Evolutionary conservation across 2,113 vertebrate genomes (phyloP).

Genomic region (Pavo muticus): DNA sequence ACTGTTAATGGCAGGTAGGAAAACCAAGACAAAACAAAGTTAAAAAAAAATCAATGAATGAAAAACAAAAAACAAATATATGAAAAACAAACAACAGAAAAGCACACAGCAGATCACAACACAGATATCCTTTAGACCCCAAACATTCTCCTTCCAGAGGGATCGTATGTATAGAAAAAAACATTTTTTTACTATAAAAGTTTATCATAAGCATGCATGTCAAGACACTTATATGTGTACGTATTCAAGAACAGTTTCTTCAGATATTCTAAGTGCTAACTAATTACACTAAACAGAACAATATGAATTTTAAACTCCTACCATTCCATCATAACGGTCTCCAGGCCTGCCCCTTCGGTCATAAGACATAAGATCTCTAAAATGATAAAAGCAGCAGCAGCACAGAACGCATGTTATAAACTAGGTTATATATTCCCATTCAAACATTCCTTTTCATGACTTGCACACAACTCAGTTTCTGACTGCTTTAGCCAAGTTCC

Average conservation of each 20-base stretch:
- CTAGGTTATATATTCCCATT: background rate
- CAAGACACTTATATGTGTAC: background rate
- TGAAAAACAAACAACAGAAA: too few species aligned
- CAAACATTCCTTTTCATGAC: background rate
- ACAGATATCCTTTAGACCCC: background rate
- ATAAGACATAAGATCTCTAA: constrained; percentile 75
- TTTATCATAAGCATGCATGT: background rate
- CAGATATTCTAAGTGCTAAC: background rate
- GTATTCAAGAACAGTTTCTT: background rate
- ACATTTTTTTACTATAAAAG: background rate
- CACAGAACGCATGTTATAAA: background rate
- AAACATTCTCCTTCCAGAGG: background rate
- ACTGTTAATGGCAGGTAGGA: background rate
- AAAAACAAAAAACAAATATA: background rate
- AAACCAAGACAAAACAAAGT: background rate
- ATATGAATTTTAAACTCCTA: constrained; percentile 67
- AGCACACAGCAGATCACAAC: background rate
- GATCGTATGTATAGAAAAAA: background rate
- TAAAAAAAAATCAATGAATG: too few species aligned
- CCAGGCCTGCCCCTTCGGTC: constrained; percentile 91
- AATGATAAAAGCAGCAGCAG: constrained; percentile 15
- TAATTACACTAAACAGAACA: background rate
- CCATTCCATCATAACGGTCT: constrained; percentile 94
- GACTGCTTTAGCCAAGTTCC: background rate
- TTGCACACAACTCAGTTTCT: background rate